Base-by-base conservation (phyloP, 1,140 invertebrate genomes). In the Halictus rubicundus region DNA sequence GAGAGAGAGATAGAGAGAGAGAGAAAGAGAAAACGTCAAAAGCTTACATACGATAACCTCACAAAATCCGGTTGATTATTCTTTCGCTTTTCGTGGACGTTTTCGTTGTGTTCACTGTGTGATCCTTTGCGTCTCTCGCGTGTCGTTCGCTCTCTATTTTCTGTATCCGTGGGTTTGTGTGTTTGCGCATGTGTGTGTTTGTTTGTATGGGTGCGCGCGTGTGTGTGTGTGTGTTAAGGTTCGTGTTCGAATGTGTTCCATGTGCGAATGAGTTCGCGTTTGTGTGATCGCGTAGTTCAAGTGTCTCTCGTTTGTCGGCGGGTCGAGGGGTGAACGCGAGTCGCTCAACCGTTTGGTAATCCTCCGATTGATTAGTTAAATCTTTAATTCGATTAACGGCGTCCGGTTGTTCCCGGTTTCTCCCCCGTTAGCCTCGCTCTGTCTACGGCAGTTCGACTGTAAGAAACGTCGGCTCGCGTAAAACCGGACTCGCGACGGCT, bases 31-130 rank as follows among this genome's bases (percentile, higher is more conserved):
- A 68, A 42, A 83, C 60, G 82, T 60, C 71, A 74, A 79, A 86
- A 86, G 85, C 84, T 68, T 80, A 86, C 82, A 77, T 84, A 81
- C 71, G 69, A 70, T 52, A 52, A 80, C 68, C 77, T 68, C 66
- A 75, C 27, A 57, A 83, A 83, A 70, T 86, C 59, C 68, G 72
- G 72, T 39, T 79, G 84, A 82, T 57, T 65, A 71, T 76, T 82
- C 57, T 21, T 76, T 85, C 39, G 25, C 25, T 77, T 68, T 23
- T 25, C 42, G n/a, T 12, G 63, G 72, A 32, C 76, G 70, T 64
- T 74, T 81, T 85, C 63, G 63, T 64, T 64, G 49, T 82, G 65
- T 85, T 57, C 60, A 14, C 49, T 82, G 61, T 68, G 63, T 23
- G 49, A 74, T 81, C 78, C 37, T 71, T 60, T 63, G 61, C 49